Conservation (phyloP, 2,113 vertebrate species). For the Ivindomyrus marchei region DNA sequence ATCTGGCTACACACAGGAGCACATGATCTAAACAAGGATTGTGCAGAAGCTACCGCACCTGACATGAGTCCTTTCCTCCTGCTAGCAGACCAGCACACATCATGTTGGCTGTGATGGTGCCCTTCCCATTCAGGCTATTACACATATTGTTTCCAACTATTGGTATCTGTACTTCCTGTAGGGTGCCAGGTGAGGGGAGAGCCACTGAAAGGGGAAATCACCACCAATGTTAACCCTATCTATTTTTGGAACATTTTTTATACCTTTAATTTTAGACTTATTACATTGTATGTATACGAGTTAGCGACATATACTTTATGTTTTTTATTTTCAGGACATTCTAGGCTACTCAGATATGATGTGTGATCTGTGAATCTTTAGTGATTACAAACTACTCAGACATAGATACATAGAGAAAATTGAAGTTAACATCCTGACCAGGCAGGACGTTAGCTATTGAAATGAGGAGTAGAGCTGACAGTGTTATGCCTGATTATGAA, state of each 20-base stretch:
- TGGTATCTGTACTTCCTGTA: slow-evolving; percentile 50
- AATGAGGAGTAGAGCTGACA: background rate
- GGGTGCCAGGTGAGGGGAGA: slow-evolving; percentile 25
- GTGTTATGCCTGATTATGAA: background rate
- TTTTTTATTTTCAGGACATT: no score
- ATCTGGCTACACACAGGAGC: background rate
- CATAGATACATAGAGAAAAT: background rate
- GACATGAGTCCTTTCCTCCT: slow-evolving; percentile 61
- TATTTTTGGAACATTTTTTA: background rate
- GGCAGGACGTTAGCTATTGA: background rate
- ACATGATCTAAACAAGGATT: background rate
- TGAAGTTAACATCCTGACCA: background rate
- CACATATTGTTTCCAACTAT: slow-evolving; percentile 49
- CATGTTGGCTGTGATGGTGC: slow-evolving; percentile 58
- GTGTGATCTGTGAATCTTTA: background rate
- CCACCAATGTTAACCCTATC: slow-evolving; percentile 19
- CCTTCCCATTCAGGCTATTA: slow-evolving; percentile 32
- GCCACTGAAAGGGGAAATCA: background rate
- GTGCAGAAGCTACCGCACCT: slow-evolving; percentile 20
- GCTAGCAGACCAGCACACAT: slow-evolving; percentile 58
- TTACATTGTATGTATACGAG: no score
- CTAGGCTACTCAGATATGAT: no score
- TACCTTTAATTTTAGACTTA: no score
- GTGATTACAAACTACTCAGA: background rate
- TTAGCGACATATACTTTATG: no score